Conservation (phyloP, 2,797 vertebrate genomes). For the Enteromius unitaeniatus region DNA sequence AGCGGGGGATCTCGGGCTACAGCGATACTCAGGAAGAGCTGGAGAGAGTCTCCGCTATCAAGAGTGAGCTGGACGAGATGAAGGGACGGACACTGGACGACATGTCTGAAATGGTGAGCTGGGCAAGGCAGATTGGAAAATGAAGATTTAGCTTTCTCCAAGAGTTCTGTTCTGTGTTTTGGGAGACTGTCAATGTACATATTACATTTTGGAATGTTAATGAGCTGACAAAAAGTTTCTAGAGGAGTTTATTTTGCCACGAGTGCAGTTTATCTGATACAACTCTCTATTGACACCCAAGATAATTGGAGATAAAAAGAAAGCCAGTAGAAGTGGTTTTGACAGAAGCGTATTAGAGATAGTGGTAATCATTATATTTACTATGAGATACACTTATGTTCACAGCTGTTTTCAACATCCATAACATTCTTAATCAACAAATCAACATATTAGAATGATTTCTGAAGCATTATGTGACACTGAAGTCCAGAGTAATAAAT, state of each 20-base stretch:
- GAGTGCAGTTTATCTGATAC: not conserved
- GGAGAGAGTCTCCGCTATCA: conserved; percentile 92
- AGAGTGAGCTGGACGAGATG: conserved; percentile 93
- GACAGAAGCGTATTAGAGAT: too few species aligned
- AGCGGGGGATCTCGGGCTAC: conserved; percentile 93
- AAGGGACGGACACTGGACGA: conserved; percentile 91
- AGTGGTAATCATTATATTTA: too few species aligned
- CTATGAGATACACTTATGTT: too few species aligned
- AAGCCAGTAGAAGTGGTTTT: not conserved
- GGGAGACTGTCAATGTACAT: not conserved
- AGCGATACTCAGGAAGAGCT: conserved; percentile 94
- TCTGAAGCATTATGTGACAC: too few species aligned
- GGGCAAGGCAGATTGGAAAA: not conserved
- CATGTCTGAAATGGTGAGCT: conserved; percentile 95
- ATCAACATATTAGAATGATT: too few species aligned
- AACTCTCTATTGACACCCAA: not conserved
- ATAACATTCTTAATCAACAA: too few species aligned
- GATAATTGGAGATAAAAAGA: not conserved
- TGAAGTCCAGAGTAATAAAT: too few species aligned
- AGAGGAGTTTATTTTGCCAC: not conserved
- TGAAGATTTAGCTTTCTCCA: not conserved
- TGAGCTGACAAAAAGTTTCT: not conserved
- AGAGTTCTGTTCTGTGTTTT: not conserved
- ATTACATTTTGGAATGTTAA: not conserved
- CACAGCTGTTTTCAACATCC: too few species aligned